Conservation (phyloP, 2,888 invertebrate species). For the Cephus sareptanus region DNA sequence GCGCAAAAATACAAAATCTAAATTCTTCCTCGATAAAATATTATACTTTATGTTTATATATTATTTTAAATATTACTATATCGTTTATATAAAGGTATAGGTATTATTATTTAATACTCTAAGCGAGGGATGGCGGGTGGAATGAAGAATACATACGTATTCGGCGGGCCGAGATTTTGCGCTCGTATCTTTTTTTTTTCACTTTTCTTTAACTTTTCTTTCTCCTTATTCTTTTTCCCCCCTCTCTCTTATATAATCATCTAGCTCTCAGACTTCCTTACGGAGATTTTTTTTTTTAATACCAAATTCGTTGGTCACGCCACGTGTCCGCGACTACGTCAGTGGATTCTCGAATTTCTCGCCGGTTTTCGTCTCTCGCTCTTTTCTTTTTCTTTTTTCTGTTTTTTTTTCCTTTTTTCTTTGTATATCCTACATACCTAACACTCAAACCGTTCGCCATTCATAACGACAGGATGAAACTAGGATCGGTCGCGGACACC, state of each 20-base stretch:
- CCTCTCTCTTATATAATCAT: constrained; percentile 14
- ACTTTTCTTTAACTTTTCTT: constrained; percentile 6
- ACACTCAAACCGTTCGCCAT: too few species aligned
- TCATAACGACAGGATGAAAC: too few species aligned
- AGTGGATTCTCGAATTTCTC: neutral
- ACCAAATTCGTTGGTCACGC: constrained; percentile 6
- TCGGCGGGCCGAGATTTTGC: neutral
- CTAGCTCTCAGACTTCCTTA: neutral
- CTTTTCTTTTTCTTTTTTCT: constrained; percentile 9
- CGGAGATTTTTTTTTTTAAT: neutral
- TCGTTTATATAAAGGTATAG: constrained; percentile 60
- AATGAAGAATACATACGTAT: constrained; percentile 31
- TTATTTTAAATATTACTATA: constrained; percentile 57
- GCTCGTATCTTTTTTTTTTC: constrained; percentile 23
- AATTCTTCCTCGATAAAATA: constrained; percentile 61
- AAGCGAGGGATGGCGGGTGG: constrained; percentile 60
- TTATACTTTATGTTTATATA: constrained; percentile 38
- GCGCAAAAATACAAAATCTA: constrained; percentile 64
- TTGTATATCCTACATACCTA: constrained; percentile 13
- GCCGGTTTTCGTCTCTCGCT: neutral
- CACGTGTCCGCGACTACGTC: too few species aligned
- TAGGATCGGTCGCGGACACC: too few species aligned
- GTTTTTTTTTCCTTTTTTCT: constrained; percentile 11
- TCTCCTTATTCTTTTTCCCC: constrained; percentile 9
- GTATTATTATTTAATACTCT: constrained; percentile 60